These are phyloP conservation scores for Machimus atricapillus DNA, from an alignment of 2,888 invertebrate species.

Conservation along the genomic window DNA sequence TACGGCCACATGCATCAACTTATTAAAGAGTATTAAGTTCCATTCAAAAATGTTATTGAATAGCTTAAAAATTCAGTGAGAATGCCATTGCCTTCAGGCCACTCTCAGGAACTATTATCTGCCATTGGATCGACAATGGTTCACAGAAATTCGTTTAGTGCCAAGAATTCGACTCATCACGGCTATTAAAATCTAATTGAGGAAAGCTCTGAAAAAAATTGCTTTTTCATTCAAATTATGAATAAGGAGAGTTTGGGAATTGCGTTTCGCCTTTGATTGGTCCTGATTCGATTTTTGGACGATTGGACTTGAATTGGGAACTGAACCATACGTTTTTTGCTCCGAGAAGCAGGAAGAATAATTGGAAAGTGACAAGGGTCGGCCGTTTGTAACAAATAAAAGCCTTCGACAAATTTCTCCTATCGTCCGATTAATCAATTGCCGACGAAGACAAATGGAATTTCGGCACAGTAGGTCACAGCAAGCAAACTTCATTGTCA, in stretches of 20 bases:
- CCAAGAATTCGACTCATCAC: neutral
- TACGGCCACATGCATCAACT: neutral
- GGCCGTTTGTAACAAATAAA: slow-evolving; percentile 19
- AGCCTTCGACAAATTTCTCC: slow-evolving; percentile 34
- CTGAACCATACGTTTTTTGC: neutral
- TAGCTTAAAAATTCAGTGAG: neutral
- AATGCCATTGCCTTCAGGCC: neutral
- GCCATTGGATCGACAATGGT: neutral
- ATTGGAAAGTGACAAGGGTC: slow-evolving; percentile 38
- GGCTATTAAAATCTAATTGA: neutral
- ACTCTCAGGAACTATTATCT: neutral
- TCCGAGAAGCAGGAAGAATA: neutral
- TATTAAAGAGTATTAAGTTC: neutral
- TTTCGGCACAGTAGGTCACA: slow-evolving; percentile 4
- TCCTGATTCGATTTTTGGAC: neutral
- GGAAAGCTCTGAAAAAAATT: neutral
- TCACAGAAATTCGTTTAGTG: neutral
- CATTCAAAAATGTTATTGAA: neutral
- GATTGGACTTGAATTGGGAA: neutral
- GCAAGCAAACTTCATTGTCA: slow-evolving; percentile 10
- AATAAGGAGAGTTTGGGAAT: neutral
- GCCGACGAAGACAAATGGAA: slow-evolving; percentile 39
- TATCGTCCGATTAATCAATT: slow-evolving; percentile 38
- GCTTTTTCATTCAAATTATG: neutral
- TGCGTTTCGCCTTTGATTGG: neutral